phyloP scores from a whole-genome alignment of 2,113 vertebrate genomes.

The Rallus limicola region DNA sequence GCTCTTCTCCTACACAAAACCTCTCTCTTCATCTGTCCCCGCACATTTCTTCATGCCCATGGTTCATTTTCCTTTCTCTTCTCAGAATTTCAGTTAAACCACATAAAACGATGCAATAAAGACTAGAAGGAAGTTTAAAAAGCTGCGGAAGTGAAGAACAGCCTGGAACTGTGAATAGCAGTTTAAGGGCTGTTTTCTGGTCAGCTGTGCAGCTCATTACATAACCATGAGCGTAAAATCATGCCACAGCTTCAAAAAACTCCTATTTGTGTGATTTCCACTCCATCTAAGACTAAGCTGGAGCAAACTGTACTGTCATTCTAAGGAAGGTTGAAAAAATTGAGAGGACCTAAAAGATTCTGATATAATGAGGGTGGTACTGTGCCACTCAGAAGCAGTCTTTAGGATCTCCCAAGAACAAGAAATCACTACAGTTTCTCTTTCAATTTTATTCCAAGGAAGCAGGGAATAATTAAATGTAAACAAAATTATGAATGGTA shows the following conservation, averaged over 20 bases:
- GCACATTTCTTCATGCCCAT: background rate
- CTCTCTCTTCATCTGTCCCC: background rate
- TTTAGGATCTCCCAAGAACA: background rate
- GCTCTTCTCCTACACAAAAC: background rate
- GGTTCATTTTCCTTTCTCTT: slow-evolving; percentile 1
- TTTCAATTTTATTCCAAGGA: background rate
- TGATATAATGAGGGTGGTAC: background rate
- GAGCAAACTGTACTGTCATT: background rate
- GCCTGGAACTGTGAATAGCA: background rate
- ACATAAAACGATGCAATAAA: background rate
- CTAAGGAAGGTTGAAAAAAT: background rate
- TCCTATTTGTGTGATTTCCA: slow-evolving; percentile 23
- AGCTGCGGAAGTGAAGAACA: background rate
- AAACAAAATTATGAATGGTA: background rate
- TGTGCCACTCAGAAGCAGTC: background rate
- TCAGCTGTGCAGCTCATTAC: slow-evolving; percentile 34
- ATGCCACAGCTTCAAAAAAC: slow-evolving; percentile 17
- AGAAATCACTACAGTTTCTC: background rate
- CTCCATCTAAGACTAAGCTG: slow-evolving; percentile 32
- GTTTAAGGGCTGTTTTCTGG: background rate
- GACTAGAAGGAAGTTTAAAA: slow-evolving; percentile 25
- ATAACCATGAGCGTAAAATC: slow-evolving; percentile 30
- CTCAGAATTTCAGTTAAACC: slow-evolving; percentile 11
- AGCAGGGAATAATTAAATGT: background rate
- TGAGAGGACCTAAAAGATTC: background rate